Evolutionary conservation across 1,140 invertebrate species (phyloP).

Genomic region (Leptopilina clavipes): DNA sequence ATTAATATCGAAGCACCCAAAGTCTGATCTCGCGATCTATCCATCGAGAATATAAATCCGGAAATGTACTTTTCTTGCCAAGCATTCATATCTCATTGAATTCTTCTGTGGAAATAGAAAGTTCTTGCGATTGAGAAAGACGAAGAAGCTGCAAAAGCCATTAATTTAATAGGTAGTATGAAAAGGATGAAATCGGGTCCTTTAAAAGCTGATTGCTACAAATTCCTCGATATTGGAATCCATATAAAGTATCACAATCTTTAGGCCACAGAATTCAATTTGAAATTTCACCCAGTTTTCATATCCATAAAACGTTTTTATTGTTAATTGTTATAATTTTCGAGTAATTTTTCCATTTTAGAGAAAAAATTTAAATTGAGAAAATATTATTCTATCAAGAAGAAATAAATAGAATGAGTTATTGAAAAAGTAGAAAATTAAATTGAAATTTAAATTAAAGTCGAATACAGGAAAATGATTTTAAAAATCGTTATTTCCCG

Average conservation of each 20-base stretch:
- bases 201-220: conserved; percentile 26
- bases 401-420: too few relatives aligned
- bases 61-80: conserved; percentile 27
- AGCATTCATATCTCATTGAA: conserved; percentile 22
- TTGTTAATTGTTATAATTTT: not conserved
- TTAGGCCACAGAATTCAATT: conserved; percentile 12
- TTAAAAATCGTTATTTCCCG: not conserved
- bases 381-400: too few relatives aligned
- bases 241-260: conserved; percentile 23
- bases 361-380: too few relatives aligned
- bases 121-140: conserved; percentile 6
- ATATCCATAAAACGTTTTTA: conserved; percentile 2
- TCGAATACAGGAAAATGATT: too few relatives aligned
- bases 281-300: not conserved
- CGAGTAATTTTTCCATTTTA: too few relatives aligned
- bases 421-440: too few relatives aligned
- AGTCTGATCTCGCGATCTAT: not conserved
- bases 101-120: not conserved
- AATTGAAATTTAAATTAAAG: too few relatives aligned
- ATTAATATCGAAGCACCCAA: not conserved
- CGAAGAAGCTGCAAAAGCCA: conserved; percentile 8
- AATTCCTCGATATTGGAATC: conserved; percentile 13
- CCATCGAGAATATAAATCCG: not conserved
- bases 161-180: conserved; percentile 30
- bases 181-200: conserved; percentile 19